A percentile compares a stretch with the other conserved stretches of the same genome.
phyloP scores from a whole-genome alignment of 2,888 invertebrate species.

The Meandrusa payeni region DNA sequence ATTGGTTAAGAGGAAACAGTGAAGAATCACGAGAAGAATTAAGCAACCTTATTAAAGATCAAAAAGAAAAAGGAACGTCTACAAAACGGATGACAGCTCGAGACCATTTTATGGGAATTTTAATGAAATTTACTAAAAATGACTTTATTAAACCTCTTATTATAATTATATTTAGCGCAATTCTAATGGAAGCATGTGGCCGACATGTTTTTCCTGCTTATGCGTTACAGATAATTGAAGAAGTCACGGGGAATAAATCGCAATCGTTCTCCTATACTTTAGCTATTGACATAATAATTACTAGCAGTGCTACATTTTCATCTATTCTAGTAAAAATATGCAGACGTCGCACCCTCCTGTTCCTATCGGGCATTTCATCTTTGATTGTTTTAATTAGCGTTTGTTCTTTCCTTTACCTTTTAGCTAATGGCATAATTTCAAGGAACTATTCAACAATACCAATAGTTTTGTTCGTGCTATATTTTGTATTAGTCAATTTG shows the following conservation, averaged over 20 bases:
- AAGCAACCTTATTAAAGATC: slow-evolving; percentile 41
- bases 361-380: slow-evolving; percentile 46
- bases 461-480: slow-evolving; percentile 42
- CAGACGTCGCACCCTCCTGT: slow-evolving; percentile 48
- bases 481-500: slow-evolving; percentile 51
- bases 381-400: slow-evolving; percentile 37
- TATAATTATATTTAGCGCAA: slow-evolving; percentile 38
- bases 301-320: slow-evolving; percentile 42
- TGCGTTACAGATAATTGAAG: slow-evolving; percentile 50
- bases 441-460: slow-evolving; percentile 42
- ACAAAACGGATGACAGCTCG: slow-evolving; percentile 23
- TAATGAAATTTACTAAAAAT: slow-evolving; percentile 43
- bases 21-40: slow-evolving; percentile 37
- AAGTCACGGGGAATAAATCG: slow-evolving; percentile 41
- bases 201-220: slow-evolving; percentile 54
- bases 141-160: slow-evolving; percentile 51
- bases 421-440: slow-evolving; percentile 34
- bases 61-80: slow-evolving; percentile 35
- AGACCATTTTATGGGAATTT: slow-evolving; percentile 30
- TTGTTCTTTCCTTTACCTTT: slow-evolving; percentile 45
- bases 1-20: slow-evolving; percentile 68
- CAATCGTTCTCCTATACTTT: slow-evolving; percentile 48
- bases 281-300: slow-evolving; percentile 49
- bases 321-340: slow-evolving; percentile 48
- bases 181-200: slow-evolving; percentile 49